Percentiles rank a stretch among this genome's conserved stretches.
Evolutionary conservation across 2,888 invertebrate species (phyloP).

Genomic region (Balanococcus diminutus): DNA sequence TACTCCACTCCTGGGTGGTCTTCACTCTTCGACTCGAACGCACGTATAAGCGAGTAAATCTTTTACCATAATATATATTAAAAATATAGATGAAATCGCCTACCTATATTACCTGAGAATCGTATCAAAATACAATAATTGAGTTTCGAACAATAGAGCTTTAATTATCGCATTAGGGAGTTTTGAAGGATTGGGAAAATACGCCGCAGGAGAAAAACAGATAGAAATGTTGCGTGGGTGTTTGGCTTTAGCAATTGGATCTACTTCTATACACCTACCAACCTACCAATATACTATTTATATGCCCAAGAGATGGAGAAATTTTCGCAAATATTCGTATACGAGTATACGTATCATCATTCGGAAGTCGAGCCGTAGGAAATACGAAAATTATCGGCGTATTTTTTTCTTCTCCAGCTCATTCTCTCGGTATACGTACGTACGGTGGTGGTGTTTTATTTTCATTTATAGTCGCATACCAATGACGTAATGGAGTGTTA

Average conservation of each 20-base stretch:
- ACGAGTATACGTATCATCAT: neutral
- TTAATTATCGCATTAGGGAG: neutral
- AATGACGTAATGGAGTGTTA: conserved; percentile 48
- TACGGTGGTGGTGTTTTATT: neutral
- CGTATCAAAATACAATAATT: neutral
- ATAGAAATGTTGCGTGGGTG: neutral
- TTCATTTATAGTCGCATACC: conserved; percentile 44
- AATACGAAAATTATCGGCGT: conserved; percentile 2
- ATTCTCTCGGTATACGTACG: neutral
- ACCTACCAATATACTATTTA: too few relatives aligned
- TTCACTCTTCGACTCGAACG: neutral
- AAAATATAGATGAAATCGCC: neutral
- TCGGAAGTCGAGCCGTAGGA: neutral
- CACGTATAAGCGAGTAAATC: conserved; percentile 16
- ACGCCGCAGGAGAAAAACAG: neutral
- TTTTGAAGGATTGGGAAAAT: neutral
- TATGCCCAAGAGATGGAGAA: neutral
- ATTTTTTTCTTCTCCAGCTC: neutral
- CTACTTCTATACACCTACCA: neutral
- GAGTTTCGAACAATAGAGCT: neutral
- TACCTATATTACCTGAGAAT: neutral
- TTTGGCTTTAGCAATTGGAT: too few relatives aligned
- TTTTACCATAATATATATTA: neutral
- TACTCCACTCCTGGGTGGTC: conserved; percentile 35
- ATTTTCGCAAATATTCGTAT: neutral